Evolutionary conservation across 2,113 vertebrate genomes (phyloP), one percentile per base, ranked within the genome.

Genomic region (Melanerpes formicivorus): DNA sequence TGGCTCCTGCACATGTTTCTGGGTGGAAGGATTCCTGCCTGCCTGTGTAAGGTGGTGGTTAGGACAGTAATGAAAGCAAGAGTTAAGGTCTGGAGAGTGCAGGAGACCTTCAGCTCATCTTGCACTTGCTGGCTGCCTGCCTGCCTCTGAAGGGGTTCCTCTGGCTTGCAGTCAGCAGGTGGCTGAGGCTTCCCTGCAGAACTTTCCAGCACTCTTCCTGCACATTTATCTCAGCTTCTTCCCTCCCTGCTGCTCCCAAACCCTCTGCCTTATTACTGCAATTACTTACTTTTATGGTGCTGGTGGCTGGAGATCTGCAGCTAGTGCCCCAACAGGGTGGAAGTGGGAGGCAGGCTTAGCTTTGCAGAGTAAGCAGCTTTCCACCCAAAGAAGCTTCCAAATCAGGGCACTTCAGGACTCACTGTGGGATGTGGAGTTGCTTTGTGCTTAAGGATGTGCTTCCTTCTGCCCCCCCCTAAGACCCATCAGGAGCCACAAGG

Each of bases 211-310:
- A 3, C 30, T 86, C 32, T 64, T 73, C 22, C 11, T 83, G 62
- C 50, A 25, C 6, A 54, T 90, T 48, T 37, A 3, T 74, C 60
- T 89, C 56, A 50, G 69, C 54, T 67, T 87, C 74, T 71, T 95
- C 74, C 56, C 27, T 92, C n/a, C 56, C 78, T 82, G 87, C 84
- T 84, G 81, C 64, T 90, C 75, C 27, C 46, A 66, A 90, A 26
- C 1, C 10, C 32, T 77, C 64, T 89, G 8, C 60, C 74, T 90
- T 93, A 82, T 92, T 95, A 80, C 62, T 80, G 15, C 77, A 85
- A 87, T 96, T 83, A 71, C 42, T 95, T 90, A 83, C 44, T 93
- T 96, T 85, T 91, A 54, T 75, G 32, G 18, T 75, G 34, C 71
- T 67, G 50, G 58, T 74, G 79, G 40, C 52, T 91, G 34, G 65